Evolutionary conservation across 2,888 invertebrate genomes (phyloP).

Genomic region (Lithophane ornitopus): DNA sequence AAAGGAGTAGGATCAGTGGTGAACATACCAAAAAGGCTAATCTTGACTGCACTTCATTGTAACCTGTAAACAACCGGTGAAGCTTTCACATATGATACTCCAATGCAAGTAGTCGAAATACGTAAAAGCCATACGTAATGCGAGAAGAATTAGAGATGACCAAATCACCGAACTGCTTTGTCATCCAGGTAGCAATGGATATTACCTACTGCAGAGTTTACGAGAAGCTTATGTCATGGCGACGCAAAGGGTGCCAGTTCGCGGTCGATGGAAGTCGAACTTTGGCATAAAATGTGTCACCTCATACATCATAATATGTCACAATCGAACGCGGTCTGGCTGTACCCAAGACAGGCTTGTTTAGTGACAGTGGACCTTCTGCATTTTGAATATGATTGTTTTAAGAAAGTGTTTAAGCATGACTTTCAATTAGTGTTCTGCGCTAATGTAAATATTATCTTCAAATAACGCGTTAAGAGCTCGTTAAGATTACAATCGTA

Average conservation of each 20-base stretch:
- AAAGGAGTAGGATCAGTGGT: neutral
- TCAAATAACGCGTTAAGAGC: conserved; percentile 53
- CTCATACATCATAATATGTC: conserved; percentile 25
- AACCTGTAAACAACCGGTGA: neutral
- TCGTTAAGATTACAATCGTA: conserved; percentile 59
- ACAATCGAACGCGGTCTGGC: neutral
- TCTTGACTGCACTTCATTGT: neutral
- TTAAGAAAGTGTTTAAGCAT: conserved; percentile 59
- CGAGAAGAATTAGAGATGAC: neutral
- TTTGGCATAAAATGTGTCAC: conserved; percentile 10
- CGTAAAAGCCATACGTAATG: no score
- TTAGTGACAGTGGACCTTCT: conserved; percentile 41
- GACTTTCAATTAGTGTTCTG: conserved; percentile 64
- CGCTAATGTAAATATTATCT: conserved; percentile 60
- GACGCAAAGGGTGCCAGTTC: neutral
- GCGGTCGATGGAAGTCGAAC: conserved; percentile 8
- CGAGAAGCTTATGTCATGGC: neutral
- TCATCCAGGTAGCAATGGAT: neutral
- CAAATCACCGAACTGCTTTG: neutral
- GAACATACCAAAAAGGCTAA: neutral
- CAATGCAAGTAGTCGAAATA: neutral
- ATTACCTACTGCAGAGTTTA: neutral
- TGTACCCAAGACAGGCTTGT: neutral
- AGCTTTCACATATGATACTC: neutral
- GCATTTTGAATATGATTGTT: conserved; percentile 24